A percentile compares a stretch with the other conserved stretches of the same genome.
Evolutionary conservation across 2,113 vertebrate species (phyloP).

Genomic region (Callipepla squamata): DNA sequence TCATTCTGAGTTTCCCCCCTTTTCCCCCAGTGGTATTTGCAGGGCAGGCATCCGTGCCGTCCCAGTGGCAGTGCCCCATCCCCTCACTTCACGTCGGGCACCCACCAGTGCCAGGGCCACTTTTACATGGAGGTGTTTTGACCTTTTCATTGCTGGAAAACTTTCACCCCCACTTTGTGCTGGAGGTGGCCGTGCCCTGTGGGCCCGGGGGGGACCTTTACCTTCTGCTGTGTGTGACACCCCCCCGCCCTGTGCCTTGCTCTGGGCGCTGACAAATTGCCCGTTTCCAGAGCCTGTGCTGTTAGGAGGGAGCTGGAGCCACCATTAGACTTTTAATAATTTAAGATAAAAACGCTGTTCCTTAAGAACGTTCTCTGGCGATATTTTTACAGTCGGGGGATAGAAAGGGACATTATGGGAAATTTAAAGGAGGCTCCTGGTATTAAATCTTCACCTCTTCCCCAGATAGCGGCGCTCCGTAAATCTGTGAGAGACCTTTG

Average conservation of each 20-base stretch:
- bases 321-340: conserved; percentile 54
- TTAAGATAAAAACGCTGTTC: conserved; percentile 32
- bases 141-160: not conserved
- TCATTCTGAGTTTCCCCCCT: not conserved
- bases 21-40: not conserved
- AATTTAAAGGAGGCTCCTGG: conserved; percentile 60
- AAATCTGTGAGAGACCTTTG: conserved; percentile 69
- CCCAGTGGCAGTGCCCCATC: fast-evolving
- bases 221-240: not conserved
- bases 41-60: no score
- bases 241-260: not conserved
- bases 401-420: conserved; percentile 65
- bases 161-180: not conserved
- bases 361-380: conserved; percentile 26
- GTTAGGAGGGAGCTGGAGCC: conserved; percentile 29
- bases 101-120: no score
- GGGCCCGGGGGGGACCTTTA: not conserved
- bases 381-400: conserved; percentile 56
- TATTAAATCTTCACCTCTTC: conserved; percentile 68
- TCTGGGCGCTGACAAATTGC: conserved; percentile 2
- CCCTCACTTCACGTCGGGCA: fast-evolving
- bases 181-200: not conserved
- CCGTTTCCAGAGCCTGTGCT: not conserved
- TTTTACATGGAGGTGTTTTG: not conserved
- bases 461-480: conserved; percentile 65